Conservation (phyloP, 2,888 invertebrate genomes). For the Athalia circularis region DNA sequence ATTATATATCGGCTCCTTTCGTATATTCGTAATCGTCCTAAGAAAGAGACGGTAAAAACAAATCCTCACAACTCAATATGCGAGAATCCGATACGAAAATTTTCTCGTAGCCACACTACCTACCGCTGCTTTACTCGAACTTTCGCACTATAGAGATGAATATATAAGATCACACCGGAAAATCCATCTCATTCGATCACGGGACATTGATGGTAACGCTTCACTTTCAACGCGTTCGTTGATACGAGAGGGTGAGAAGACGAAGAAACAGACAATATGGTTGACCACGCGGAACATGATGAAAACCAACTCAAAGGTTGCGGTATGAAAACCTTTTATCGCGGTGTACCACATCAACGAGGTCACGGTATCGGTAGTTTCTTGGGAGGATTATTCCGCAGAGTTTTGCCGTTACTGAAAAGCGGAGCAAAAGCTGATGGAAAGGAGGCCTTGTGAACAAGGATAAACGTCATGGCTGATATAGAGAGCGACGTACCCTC, state of each 20-base stretch:
- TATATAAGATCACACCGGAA: slow-evolving; percentile 8
- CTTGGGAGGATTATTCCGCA: slow-evolving; percentile 50
- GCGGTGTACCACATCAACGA: slow-evolving; percentile 45
- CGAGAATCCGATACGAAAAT: slow-evolving; percentile 24
- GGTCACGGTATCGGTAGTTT: slow-evolving; percentile 51
- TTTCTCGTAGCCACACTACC: slow-evolving; percentile 51
- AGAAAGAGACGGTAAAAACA: no score
- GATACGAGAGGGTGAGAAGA: not conserved
- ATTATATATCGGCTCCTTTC: no score
- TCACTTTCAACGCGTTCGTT: slow-evolving; percentile 9
- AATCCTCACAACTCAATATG: no score
- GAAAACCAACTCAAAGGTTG: slow-evolving; percentile 26
- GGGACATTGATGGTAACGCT: slow-evolving; percentile 24
- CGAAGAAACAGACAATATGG: not conserved
- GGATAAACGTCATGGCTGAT: slow-evolving; percentile 32
- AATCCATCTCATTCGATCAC: not conserved
- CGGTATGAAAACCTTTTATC: slow-evolving; percentile 41
- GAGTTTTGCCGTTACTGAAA: slow-evolving; percentile 40
- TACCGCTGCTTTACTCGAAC: slow-evolving; percentile 50
- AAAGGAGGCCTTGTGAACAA: slow-evolving; percentile 21
- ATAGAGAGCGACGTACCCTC: not conserved
- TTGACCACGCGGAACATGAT: slow-evolving; percentile 22
- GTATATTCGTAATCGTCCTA: no score
- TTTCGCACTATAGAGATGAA: slow-evolving; percentile 15
- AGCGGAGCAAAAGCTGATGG: slow-evolving; percentile 20